A percentile compares a stretch with the other conserved stretches of the same genome.
phyloP scores from a whole-genome alignment of 2,888 invertebrate species.

The Ophion slaviceki region DNA sequence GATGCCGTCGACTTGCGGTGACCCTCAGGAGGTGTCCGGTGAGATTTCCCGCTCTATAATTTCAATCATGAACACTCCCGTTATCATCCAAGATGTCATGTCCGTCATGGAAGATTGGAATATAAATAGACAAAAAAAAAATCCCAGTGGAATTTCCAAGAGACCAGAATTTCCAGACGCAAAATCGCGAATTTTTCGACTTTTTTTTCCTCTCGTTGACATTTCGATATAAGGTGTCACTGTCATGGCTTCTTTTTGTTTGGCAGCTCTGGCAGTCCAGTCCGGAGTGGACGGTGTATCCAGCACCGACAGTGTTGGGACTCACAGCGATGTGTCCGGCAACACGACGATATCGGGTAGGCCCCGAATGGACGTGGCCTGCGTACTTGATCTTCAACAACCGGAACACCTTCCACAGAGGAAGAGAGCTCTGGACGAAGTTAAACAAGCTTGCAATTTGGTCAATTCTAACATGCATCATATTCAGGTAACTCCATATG shows the following conservation, averaged over 20 bases:
- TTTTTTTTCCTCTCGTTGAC: constrained; percentile 9
- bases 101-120: neutral
- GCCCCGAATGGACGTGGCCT: constrained; percentile 94
- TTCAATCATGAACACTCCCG: neutral
- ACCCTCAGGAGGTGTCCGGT: constrained; percentile 77
- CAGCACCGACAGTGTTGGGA: constrained; percentile 86
- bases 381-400: constrained; percentile 92
- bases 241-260: neutral
- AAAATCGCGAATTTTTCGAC: neutral
- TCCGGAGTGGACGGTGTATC: constrained; percentile 77
- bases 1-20: constrained; percentile 80
- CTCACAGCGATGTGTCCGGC: constrained; percentile 87
- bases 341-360: constrained; percentile 84
- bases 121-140: no score
- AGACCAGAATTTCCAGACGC: neutral
- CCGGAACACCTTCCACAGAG: constrained; percentile 90
- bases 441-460: constrained; percentile 90
- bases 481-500: constrained; percentile 88
- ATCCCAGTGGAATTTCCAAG: no score
- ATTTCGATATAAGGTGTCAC: neutral
- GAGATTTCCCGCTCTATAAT: constrained; percentile 48
- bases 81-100: neutral
- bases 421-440: constrained; percentile 93
- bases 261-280: constrained; percentile 65
- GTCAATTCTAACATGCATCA: constrained; percentile 93